These are phyloP conservation scores for Semicossyphus pulcher DNA, from an alignment of 2,113 vertebrate species.

Conservation along the genomic window DNA sequence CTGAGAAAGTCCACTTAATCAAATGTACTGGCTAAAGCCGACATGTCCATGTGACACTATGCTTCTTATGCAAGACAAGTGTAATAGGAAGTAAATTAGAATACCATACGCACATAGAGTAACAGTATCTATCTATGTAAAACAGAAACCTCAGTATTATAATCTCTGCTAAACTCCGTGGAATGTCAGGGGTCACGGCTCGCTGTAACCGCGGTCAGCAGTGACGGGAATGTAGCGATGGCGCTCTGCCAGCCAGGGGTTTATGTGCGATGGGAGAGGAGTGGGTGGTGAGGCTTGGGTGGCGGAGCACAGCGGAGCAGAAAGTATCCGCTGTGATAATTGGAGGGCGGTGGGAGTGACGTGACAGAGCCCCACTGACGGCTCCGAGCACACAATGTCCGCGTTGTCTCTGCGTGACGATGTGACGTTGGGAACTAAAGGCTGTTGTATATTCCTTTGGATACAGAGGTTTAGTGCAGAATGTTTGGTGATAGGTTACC, in stretches of 20 bases:
- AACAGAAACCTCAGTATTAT: neutral
- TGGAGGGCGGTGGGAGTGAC: constrained; percentile 8
- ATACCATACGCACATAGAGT: neutral
- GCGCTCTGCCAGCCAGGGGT: neutral
- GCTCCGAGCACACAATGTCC: neutral
- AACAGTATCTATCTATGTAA: neutral
- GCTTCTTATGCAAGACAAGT: neutral
- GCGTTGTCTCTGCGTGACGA: neutral
- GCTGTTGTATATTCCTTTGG: neutral
- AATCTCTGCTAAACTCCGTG: neutral
- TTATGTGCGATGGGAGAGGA: constrained; percentile 22
- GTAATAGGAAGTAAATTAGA: neutral
- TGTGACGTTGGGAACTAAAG: neutral
- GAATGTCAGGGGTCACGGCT: constrained; percentile 11
- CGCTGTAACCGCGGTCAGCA: neutral
- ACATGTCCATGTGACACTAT: neutral
- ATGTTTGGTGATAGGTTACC: too few relatives aligned
- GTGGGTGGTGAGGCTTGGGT: constrained; percentile 22
- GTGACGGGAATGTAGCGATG: constrained; percentile 19
- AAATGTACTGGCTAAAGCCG: neutral
- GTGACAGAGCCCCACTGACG: neutral
- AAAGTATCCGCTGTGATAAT: constrained; percentile 10
- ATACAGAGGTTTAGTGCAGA: neutral
- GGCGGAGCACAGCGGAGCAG: constrained; percentile 6
- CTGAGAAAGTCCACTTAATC: neutral